Conservation (phyloP, 2,888 invertebrate species). For the Aplocera efformata region DNA sequence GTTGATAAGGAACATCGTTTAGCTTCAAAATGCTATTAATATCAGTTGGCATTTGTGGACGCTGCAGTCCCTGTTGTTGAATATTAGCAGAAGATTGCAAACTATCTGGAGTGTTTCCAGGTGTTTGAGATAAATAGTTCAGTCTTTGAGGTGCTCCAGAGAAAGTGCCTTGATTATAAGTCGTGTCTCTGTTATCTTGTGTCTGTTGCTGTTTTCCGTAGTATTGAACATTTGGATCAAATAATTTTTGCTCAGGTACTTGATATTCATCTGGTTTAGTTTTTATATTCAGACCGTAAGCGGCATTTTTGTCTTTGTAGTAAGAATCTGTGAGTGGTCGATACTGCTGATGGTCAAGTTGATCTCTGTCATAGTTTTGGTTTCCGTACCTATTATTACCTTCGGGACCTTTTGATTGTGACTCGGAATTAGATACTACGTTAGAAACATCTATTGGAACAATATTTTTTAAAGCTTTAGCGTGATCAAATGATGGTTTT, state of each 20-base stretch:
- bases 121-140: slow-evolving; percentile 42
- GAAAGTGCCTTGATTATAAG: slow-evolving; percentile 41
- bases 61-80: slow-evolving; percentile 45
- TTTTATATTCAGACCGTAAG: slow-evolving; percentile 61
- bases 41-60: slow-evolving; percentile 47
- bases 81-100: slow-evolving; percentile 45
- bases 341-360: slow-evolving; percentile 54
- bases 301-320: slow-evolving; percentile 67
- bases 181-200: slow-evolving; percentile 32
- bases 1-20: slow-evolving; percentile 63
- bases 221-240: slow-evolving; percentile 44
- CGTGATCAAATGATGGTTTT: slow-evolving; percentile 69
- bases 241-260: slow-evolving; percentile 46
- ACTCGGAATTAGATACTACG: slow-evolving; percentile 57
- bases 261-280: slow-evolving; percentile 54
- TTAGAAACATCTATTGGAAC: slow-evolving; percentile 73
- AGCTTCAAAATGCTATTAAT: slow-evolving; percentile 57
- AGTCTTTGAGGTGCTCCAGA: slow-evolving; percentile 43
- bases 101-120: slow-evolving; percentile 49
- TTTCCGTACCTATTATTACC: slow-evolving; percentile 46
- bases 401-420: slow-evolving; percentile 39
- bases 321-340: slow-evolving; percentile 61
- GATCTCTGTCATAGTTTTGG: slow-evolving; percentile 53
- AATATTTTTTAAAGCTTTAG: slow-evolving; percentile 72
- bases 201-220: slow-evolving; percentile 48